These are phyloP conservation scores for Circaetus gallicus DNA, from an alignment of 2,113 vertebrate genomes.

Conservation along the genomic window DNA sequence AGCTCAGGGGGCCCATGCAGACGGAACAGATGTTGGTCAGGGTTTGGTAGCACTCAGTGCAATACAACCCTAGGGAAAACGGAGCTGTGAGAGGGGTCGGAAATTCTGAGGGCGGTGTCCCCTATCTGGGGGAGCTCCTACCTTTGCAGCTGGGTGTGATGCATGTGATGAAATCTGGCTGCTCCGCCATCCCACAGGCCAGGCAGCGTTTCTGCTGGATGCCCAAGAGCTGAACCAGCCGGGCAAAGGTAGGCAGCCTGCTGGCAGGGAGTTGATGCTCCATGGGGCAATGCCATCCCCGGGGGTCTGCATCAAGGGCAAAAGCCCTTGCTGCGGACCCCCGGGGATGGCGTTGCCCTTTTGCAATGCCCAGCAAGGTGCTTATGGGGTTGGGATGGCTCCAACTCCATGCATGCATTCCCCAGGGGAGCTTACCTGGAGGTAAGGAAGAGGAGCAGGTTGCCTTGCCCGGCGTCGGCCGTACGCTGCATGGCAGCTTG, in stretches of 20 bases:
- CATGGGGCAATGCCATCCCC: neutral
- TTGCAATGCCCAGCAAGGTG: neutral
- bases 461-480: neutral
- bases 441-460: constrained; percentile 60
- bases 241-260: constrained; percentile 36
- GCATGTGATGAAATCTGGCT: constrained; percentile 54
- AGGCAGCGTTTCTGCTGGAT: constrained; percentile 67
- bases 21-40: constrained; percentile 72
- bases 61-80: constrained; percentile 68
- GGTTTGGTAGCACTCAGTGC: constrained; percentile 71
- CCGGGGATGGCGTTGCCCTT: neutral
- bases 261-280: fast-evolving
- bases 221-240: constrained; percentile 42
- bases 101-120: too few relatives aligned
- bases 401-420: neutral
- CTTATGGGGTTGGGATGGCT: neutral
- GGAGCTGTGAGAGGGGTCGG: fast-evolving
- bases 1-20: constrained; percentile 71
- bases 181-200: constrained; percentile 64
- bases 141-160: constrained; percentile 76
- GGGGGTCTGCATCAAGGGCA: neutral
- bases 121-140: neutral
- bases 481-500: neutral
- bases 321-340: neutral
- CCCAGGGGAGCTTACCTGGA: constrained; percentile 24